Conservation (phyloP, 2,888 invertebrate species). For the Himalopsyche kuldschensis region DNA sequence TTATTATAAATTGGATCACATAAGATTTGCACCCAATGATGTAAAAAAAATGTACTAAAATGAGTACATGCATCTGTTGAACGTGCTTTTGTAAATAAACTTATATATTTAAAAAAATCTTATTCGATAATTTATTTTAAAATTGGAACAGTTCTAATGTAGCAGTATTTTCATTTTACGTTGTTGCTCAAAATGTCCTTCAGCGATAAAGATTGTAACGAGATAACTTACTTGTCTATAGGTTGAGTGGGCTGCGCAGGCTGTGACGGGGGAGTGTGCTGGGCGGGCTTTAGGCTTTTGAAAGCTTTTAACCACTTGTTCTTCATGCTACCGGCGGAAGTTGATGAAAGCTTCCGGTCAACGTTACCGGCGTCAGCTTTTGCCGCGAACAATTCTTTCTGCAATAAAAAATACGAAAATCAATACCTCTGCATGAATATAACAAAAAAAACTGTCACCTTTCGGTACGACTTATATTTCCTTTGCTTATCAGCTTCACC, state of each 20-base stretch:
- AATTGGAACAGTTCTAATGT: no score
- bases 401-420: conserved; percentile 47
- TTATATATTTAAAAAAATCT: no score
- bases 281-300: conserved; percentile 86
- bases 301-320: conserved; percentile 98
- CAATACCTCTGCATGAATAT: neutral
- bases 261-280: conserved; percentile 52
- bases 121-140: no score
- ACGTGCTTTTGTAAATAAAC: no score
- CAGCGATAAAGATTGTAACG: neutral
- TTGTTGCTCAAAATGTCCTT: neutral
- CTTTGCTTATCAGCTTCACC: no score
- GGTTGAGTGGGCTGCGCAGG: conserved; percentile 47
- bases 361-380: conserved; percentile 72
- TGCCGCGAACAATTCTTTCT: conserved; percentile 84
- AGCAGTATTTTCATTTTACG: no score
- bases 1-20: no score
- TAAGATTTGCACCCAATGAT: no score
- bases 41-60: no score
- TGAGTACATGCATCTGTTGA: no score
- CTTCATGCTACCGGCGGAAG: conserved; percentile 88
- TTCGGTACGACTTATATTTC: no score
- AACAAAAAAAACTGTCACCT: neutral
- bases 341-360: conserved; percentile 83
- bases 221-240: conserved; percentile 65